phyloP scores from a whole-genome alignment of 1,140 invertebrate species.

The Mya arenaria region DNA sequence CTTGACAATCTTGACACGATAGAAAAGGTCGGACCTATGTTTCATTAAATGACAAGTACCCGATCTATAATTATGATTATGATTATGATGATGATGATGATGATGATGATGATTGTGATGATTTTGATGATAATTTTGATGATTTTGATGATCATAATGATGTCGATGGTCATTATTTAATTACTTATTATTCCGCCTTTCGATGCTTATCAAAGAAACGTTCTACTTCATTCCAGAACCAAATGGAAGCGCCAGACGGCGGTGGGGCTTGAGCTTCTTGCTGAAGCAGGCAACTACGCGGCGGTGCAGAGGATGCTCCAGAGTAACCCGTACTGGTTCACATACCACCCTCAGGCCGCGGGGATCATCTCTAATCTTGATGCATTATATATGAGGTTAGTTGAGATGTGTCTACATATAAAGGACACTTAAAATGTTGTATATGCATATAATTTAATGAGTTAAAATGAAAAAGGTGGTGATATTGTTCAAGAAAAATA shows the following conservation, averaged over 20 bases:
- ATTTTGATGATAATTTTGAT: background rate
- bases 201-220: background rate
- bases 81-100: too few species aligned
- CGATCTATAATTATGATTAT: too few species aligned
- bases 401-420: too few species aligned
- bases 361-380: conserved; percentile 78
- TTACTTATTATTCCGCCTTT: background rate
- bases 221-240: conserved; percentile 87
- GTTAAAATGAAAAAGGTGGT: too few species aligned
- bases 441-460: too few species aligned
- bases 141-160: too few species aligned
- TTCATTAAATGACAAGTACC: too few species aligned
- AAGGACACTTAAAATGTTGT: too few species aligned
- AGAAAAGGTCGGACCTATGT: too few species aligned
- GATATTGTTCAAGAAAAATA: too few species aligned
- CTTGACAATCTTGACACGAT: too few species aligned
- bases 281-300: conserved; percentile 98
- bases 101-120: too few species aligned
- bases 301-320: conserved; percentile 97
- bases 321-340: conserved; percentile 85
- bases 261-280: conserved; percentile 96
- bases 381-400: conserved; percentile 81
- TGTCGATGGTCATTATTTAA: background rate
- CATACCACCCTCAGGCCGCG: conserved; percentile 79
- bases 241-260: conserved; percentile 99